phyloP scores from a whole-genome alignment of 2,797 vertebrate species.

The Moxostoma hubbsi region DNA sequence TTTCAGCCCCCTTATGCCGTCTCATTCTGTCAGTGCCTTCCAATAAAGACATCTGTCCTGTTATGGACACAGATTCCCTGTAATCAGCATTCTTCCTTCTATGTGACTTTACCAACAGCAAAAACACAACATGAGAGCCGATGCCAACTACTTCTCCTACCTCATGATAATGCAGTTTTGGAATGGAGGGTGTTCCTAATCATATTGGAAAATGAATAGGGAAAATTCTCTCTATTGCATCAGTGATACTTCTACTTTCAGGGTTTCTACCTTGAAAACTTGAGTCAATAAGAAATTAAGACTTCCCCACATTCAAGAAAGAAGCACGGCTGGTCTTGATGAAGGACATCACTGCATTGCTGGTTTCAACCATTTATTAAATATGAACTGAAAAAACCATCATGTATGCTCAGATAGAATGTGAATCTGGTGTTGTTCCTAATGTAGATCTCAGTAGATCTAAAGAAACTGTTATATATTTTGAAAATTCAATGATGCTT shows the following conservation, averaged over 20 bases:
- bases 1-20: not conserved
- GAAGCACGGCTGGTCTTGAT: slow-evolving; percentile 35
- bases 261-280: not conserved
- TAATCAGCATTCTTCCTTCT: slow-evolving; percentile 2
- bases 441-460: slow-evolving; percentile 1
- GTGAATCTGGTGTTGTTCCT: not conserved
- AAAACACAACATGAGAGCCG: not conserved
- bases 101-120: slow-evolving; percentile 31
- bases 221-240: not conserved
- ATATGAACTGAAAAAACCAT: slow-evolving; percentile 1
- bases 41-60: slow-evolving; percentile 26
- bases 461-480: slow-evolving; percentile 16
- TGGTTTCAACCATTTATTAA: slow-evolving; percentile 4
- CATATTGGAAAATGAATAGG: too few species aligned
- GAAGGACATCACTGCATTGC: slow-evolving; percentile 4
- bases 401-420: not conserved
- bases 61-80: slow-evolving; percentile 11
- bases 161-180: not conserved
- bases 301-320: slow-evolving; percentile 1
- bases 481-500: slow-evolving; percentile 23
- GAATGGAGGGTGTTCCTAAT: not conserved
- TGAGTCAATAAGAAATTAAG: not conserved
- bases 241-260: not conserved
- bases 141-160: not conserved
- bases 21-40: slow-evolving; percentile 73